Percentiles rank a stretch among this genome's conserved stretches.
Evolutionary conservation across 2,797 vertebrate genomes (phyloP).

Genomic region (Psittacula derbiana): DNA sequence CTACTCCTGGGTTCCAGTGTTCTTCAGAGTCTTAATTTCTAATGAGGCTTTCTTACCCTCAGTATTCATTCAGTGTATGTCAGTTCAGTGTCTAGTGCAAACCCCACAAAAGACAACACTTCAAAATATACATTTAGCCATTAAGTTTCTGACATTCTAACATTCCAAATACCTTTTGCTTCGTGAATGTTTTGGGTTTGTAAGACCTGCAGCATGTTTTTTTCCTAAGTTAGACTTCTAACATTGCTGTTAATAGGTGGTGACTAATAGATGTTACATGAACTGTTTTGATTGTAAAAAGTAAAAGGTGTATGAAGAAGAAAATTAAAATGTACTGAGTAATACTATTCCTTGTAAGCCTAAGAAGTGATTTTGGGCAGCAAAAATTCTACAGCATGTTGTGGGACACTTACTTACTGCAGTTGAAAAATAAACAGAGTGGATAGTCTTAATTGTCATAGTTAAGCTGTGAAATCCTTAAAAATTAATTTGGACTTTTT

Average conservation of each 20-base stretch:
- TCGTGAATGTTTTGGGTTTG: background rate
- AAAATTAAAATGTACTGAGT: background rate
- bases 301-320: background rate
- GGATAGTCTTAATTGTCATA: background rate
- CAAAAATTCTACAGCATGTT: background rate
- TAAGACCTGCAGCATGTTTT: background rate
- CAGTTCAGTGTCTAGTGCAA: background rate
- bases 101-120: background rate
- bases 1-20: background rate
- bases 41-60: background rate
- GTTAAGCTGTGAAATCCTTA: background rate
- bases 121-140: background rate
- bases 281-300: background rate
- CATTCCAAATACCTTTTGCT: background rate
- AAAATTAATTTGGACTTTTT: background rate
- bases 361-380: background rate
- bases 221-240: background rate
- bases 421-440: background rate
- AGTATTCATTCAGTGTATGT: background rate
- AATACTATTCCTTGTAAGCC: background rate
- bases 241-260: background rate
- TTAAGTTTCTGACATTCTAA: background rate
- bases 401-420: background rate
- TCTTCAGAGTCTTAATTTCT: background rate
- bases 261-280: background rate